Percentiles rank a stretch among this genome's conserved stretches.
These are phyloP conservation scores for Caenorhabditis remanei DNA, from an alignment of 1,140 invertebrate genomes.

Conservation along the genomic window DNA sequence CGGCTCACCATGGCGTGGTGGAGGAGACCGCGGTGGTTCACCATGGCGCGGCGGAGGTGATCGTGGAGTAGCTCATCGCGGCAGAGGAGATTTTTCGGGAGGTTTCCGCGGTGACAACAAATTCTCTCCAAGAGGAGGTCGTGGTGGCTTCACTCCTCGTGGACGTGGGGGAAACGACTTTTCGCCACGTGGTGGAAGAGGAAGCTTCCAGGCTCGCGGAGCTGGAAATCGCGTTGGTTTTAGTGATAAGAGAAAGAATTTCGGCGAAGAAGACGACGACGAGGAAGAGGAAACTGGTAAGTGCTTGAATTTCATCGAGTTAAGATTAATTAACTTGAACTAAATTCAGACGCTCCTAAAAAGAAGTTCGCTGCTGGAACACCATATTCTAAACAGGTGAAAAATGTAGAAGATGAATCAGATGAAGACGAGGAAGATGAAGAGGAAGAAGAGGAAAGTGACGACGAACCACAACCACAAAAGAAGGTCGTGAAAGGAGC, in stretches of 20 bases:
- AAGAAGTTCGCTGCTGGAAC: slow-evolving; percentile 49
- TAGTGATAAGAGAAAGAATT: slow-evolving; percentile 55
- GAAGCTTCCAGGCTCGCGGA: slow-evolving; percentile 30
- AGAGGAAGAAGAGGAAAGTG: slow-evolving; percentile 40
- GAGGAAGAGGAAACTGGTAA: slow-evolving; percentile 28
- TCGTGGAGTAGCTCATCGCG: slow-evolving; percentile 46
- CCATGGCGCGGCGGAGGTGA: slow-evolving; percentile 29
- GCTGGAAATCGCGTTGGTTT: slow-evolving; percentile 50
- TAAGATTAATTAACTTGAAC: not conserved
- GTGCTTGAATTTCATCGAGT: not conserved
- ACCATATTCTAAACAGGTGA: slow-evolving; percentile 17
- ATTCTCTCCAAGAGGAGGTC: slow-evolving; percentile 41
- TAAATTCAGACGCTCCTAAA: slow-evolving; percentile 44
- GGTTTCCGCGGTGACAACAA: slow-evolving; percentile 38
- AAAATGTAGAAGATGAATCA: slow-evolving; percentile 10
- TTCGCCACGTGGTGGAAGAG: slow-evolving; percentile 48
- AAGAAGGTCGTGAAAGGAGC: slow-evolving; percentile 16
- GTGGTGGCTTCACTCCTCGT: slow-evolving; percentile 43
- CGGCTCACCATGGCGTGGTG: slow-evolving; percentile 6
- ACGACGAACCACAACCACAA: slow-evolving; percentile 17
- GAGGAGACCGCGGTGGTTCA: slow-evolving; percentile 43
- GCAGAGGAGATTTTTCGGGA: slow-evolving; percentile 48
- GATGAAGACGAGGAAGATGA: slow-evolving; percentile 59
- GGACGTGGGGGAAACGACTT: slow-evolving; percentile 38
- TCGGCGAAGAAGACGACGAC: slow-evolving; percentile 57